Evolutionary conservation across 2,113 vertebrate species (phyloP).

Genomic region (Piaya cayana): DNA sequence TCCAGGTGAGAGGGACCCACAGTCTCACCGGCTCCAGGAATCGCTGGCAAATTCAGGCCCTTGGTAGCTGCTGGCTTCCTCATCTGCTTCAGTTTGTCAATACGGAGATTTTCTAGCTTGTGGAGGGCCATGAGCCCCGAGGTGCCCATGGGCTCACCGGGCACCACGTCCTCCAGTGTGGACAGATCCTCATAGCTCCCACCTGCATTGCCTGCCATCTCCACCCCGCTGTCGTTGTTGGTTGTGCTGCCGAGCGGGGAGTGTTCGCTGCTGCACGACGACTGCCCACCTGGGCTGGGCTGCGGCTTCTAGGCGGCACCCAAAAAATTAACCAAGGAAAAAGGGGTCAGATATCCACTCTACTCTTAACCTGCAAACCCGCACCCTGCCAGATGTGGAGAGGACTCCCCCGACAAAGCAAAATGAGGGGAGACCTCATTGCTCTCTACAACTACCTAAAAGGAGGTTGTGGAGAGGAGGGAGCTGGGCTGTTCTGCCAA

Average conservation of each 20-base stretch:
- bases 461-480: too few species aligned
- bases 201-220: constrained; percentile 91
- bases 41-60: constrained; percentile 83
- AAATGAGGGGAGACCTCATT: too few species aligned
- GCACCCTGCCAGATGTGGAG: not conserved
- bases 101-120: constrained; percentile 92
- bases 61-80: constrained; percentile 79
- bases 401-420: not conserved
- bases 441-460: too few species aligned
- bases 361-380: not conserved
- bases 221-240: constrained; percentile 96
- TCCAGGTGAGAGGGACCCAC: not conserved
- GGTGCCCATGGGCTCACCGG: constrained; percentile 70
- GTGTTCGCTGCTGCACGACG: constrained; percentile 94
- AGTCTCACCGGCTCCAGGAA: constrained; percentile 81
- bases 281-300: constrained; percentile 92
- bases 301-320: constrained; percentile 85
- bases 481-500: too few species aligned
- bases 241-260: constrained; percentile 93
- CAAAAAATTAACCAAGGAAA: not conserved
- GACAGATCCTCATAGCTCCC: constrained; percentile 95
- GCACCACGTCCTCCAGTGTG: constrained; percentile 84
- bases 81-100: constrained; percentile 92
- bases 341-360: not conserved
- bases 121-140: constrained; percentile 88